phyloP scores from a whole-genome alignment of 2,797 vertebrate genomes.

The Poecile montanus region DNA sequence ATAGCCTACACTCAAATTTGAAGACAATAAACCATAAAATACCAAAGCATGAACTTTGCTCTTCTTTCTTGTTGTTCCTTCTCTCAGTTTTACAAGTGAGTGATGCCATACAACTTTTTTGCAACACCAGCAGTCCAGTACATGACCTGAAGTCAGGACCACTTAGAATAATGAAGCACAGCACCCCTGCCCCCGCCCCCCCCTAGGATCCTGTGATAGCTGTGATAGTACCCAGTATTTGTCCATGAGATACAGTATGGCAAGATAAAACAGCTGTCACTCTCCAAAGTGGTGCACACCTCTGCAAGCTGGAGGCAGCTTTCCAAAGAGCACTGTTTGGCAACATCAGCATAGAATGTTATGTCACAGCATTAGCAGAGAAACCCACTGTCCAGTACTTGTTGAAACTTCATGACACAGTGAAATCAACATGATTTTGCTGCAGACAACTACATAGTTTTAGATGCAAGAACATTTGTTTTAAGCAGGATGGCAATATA shows the following conservation, averaged over 20 bases:
- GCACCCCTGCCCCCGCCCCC: too few relatives aligned
- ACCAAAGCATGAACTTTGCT: not conserved
- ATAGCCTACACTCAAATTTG: not conserved
- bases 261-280: not conserved
- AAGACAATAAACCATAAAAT: not conserved
- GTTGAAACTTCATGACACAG: not conserved
- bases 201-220: not conserved
- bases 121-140: not conserved
- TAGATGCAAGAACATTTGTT: not conserved
- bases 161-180: not conserved
- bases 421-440: not conserved
- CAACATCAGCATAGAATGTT: not conserved
- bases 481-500: not conserved
- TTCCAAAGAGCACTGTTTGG: not conserved
- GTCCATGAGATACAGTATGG: not conserved
- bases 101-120: not conserved
- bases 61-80: not conserved
- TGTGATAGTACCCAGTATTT: not conserved
- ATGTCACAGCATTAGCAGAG: accelerated
- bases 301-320: not conserved
- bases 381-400: not conserved
- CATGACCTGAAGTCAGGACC: not conserved
- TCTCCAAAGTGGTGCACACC: accelerated
- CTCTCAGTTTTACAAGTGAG: not conserved
- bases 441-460: not conserved